Base-by-base conservation (phyloP, 2,888 invertebrate genomes). In the Drosophila parthenogenetica region DNA sequence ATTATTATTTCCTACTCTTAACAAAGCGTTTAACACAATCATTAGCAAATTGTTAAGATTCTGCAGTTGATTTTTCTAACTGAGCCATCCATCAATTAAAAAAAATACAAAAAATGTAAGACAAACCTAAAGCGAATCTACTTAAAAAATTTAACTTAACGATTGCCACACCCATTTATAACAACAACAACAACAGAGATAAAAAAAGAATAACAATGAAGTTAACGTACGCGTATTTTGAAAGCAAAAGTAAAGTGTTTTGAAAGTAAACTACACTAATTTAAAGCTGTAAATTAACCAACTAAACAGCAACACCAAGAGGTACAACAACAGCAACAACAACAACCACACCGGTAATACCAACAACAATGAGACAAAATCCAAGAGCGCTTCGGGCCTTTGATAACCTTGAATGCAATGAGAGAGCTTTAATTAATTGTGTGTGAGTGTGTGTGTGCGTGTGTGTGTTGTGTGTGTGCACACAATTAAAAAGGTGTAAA, bases 221-320 rank as follows among this genome's bases (percentile, higher is more conserved):
- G 54, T 35, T 25, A 49, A 43, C 62, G 43, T 64, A 61, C 70
- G 84, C 71, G 73, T 85, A 77, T 81, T 82, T 84, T 84, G 83
- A 84, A 84, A 84, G 83, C 83, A 84, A 84, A 88, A 88, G 83
- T 84, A 85, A 84, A 84, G 83, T 88, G 83, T 84, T 84, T 84
- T 88, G 83, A 84, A 84, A 84, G 88, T 84, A 75, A 88, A 78
- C 88, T 84, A 84, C 88, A 88, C 86, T 84, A 84, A 84, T 84
- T 84, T 84, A 77, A 88, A 80, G 88, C 88, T 88, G 83, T 88
- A 84, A 84, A 84, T 84, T 84, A 88, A 82, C 83, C 88, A 85
- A 84, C 83, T 87, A 69, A 77, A 73, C 79, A 81, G 64, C 74
- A 77, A 59, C 61, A 63, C 54, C 55, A 64, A 40, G 48, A 61